phyloP scores from a whole-genome alignment of 2,888 invertebrate genomes.

The Orthonevra nobilis region DNA sequence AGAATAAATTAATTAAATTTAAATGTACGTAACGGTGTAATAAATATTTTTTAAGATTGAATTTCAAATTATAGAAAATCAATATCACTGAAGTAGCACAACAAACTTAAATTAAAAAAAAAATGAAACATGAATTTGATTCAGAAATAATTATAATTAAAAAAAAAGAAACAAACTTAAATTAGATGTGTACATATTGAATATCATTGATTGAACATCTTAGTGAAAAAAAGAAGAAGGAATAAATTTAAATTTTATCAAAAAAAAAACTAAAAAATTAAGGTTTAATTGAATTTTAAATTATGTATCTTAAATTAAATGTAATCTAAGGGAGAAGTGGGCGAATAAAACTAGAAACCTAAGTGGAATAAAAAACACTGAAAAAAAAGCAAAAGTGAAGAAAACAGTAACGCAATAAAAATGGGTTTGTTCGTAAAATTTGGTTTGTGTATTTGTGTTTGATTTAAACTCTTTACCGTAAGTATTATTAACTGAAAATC shows the following conservation, averaged over 20 bases:
- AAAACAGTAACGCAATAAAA: no score
- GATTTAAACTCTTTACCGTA: no score
- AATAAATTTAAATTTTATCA: constrained; percentile 33
- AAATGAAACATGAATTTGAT: constrained; percentile 69
- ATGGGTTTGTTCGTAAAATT: constrained; percentile 57
- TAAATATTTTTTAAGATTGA: constrained; percentile 39
- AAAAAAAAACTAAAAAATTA: constrained; percentile 29
- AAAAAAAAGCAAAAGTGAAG: constrained; percentile 60
- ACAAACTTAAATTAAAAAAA: constrained; percentile 51
- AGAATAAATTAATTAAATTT: background rate
- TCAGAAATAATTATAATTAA: constrained; percentile 33
- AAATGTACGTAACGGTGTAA: constrained; percentile 57
- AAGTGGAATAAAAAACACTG: constrained; percentile 52
- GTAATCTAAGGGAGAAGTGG: constrained; percentile 43
- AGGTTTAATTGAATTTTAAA: constrained; percentile 45
- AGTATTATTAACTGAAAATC: no score
- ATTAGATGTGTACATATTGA: no score
- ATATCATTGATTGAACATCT: constrained; percentile 48
- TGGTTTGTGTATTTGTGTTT: background rate
- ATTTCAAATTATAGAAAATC: constrained; percentile 14
- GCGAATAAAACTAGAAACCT: constrained; percentile 43
- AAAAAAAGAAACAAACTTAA: no score
- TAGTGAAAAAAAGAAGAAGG: constrained; percentile 37
- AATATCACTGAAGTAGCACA: constrained; percentile 60
- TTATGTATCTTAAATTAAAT: constrained; percentile 61